Percentiles rank a stretch among this genome's conserved stretches.
Evolutionary conservation across 2,113 vertebrate genomes (phyloP).

Genomic region (Neodon shergylaensis): DNA sequence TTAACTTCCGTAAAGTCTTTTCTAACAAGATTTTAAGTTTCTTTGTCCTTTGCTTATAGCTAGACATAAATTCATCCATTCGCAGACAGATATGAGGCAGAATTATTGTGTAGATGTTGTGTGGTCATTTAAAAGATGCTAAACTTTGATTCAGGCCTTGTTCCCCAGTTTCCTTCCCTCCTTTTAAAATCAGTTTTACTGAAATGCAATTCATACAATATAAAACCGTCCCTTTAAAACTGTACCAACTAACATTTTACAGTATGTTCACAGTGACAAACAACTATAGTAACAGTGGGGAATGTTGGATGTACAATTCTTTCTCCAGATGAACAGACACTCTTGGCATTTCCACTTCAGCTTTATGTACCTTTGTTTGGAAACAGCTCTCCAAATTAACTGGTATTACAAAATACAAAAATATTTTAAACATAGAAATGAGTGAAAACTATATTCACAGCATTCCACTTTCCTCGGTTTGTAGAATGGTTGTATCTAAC

Average conservation of each 20-base stretch:
- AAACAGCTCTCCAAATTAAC: background rate
- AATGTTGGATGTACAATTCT: background rate
- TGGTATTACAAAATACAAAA: background rate
- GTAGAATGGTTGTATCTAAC: background rate
- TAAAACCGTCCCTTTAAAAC: background rate
- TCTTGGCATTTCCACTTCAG: background rate
- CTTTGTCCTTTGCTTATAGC: no score
- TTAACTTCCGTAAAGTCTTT: background rate
- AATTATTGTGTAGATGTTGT: background rate
- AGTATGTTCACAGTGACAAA: background rate
- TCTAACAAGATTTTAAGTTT: background rate
- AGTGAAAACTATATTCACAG: background rate
- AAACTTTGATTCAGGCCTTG: background rate
- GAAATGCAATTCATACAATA: background rate
- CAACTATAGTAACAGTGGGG: background rate
- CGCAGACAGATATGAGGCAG: background rate
- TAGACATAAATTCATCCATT: rapidly evolving
- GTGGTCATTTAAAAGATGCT: background rate
- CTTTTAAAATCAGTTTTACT: background rate
- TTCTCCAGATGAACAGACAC: no score
- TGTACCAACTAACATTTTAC: background rate
- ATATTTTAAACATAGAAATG: background rate
- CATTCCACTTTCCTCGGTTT: background rate
- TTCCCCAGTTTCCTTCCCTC: background rate
- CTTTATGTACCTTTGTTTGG: background rate